Evolutionary conservation across 2,888 invertebrate genomes (phyloP), one percentile per base, ranked within the genome.

Genomic region (Drosophila mimetica): DNA sequence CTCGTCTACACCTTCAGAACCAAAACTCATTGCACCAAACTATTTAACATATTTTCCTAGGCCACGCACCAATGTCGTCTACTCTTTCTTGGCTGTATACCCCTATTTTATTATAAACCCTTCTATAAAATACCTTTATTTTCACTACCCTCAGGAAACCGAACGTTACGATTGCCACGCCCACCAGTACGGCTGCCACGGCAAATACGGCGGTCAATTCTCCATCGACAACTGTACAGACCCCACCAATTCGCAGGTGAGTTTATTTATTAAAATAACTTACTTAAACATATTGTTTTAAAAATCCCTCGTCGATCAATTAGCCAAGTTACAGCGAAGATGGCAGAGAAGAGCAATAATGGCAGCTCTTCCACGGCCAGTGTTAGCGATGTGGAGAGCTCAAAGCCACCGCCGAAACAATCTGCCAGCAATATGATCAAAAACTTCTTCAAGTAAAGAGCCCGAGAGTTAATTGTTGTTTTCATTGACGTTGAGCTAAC

Each of bases 401-500:
- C 82, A 42, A 89, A 88, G 58, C 95, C 95, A 16, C 70, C 70
- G 44, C 53, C 73, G 88, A 96, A 96, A 93, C 95, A 96, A 91
- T 96, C 97, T 89, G 95, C 96, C 65, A 95, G 96, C 91, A 96
- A 95, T 94, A 96, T 97, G 93, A 97, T 97, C 95, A 97, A 97
- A 94, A 97, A 97, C 94, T 97, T 97, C 94, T 97, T 97, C 96
- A 97, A 97, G 97, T 97, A 97, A 94, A 41, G 8, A 39, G 52
- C 37, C 7, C 36, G 25, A 34, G 41, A 44, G 5, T 36, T 42
- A 36, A 22, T 30, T 34, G 25, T 51, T 47, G 48, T 20, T 60
- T 46, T 44, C 47, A 44, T 69, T 74, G 42, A 44, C 25, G 59
- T 59, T 42, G 34, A 52, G 52, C 69, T 74, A 83, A 86, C 66